Percentiles rank a stretch among this genome's conserved stretches.
phyloP scores from a whole-genome alignment of 2,888 invertebrate genomes.

The Macrostomum cliftonense region DNA sequence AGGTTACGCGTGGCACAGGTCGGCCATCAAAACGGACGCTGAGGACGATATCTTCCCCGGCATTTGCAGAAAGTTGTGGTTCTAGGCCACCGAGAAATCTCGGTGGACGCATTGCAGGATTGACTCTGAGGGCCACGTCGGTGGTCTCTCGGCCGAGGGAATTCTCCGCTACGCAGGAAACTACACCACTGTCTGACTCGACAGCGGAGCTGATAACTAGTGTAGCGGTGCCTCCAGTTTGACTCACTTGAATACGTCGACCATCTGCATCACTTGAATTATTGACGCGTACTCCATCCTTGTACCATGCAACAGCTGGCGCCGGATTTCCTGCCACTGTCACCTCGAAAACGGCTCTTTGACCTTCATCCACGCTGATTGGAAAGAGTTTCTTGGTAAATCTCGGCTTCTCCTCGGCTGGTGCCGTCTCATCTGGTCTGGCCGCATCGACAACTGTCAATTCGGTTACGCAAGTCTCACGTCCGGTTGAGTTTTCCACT shows the following conservation, averaged over 20 bases:
- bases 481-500: constrained; percentile 70
- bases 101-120: too few relatives aligned
- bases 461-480: too few relatives aligned
- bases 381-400: too few relatives aligned
- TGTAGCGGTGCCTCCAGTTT: constrained; percentile 1
- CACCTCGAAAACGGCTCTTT: constrained; percentile 21
- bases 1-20: constrained; percentile 56
- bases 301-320: constrained; percentile 60
- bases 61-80: too few relatives aligned
- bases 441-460: too few relatives aligned
- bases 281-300: constrained; percentile 46
- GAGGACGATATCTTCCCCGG: too few relatives aligned
- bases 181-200: constrained; percentile 62
- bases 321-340: constrained; percentile 47
- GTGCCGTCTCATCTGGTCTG: too few relatives aligned
- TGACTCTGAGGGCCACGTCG: neutral
- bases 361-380: too few relatives aligned
- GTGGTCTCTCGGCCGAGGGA: constrained; percentile 61
- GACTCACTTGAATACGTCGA: too few relatives aligned
- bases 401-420: too few relatives aligned
- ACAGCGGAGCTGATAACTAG: constrained; percentile 1
- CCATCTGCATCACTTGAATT: too few relatives aligned
- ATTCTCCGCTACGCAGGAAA: constrained; percentile 67
- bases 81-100: too few relatives aligned
- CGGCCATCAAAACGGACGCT: constrained; percentile 47